These are phyloP conservation scores for Pyrrhia umbra DNA, from an alignment of 2,888 invertebrate genomes.

Conservation along the genomic window DNA sequence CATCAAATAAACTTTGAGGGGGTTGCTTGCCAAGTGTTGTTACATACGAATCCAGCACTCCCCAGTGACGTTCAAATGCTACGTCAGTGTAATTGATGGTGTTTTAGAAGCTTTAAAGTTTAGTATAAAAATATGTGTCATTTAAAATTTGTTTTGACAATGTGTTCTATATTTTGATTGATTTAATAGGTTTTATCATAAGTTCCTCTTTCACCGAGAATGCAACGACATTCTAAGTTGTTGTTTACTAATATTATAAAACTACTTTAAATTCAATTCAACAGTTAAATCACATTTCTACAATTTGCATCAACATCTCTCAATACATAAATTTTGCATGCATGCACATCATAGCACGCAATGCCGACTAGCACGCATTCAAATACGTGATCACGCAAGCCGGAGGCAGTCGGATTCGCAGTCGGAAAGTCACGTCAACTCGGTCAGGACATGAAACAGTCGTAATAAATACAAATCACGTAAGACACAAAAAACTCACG, in stretches of 20 bases:
- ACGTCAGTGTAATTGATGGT: too few species aligned
- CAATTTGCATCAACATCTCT: conserved; percentile 37
- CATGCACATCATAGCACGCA: conserved; percentile 45
- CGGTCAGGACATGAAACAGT: conserved; percentile 42
- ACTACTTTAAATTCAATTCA: conserved; percentile 35
- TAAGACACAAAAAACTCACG: conserved; percentile 68
- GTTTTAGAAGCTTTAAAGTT: too few species aligned
- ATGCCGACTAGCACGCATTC: conserved; percentile 38
- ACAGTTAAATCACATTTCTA: conserved; percentile 34
- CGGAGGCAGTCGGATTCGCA: conserved; percentile 34
- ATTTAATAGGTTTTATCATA: too few species aligned
- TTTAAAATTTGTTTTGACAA: too few species aligned
- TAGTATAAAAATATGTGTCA: too few species aligned
- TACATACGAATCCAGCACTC: background rate
- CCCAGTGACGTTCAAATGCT: background rate
- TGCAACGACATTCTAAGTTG: too few species aligned
- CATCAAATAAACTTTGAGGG: background rate
- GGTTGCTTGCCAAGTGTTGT: background rate
- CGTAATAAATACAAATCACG: conserved; percentile 51
- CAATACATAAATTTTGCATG: conserved; percentile 41
- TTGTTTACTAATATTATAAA: conserved; percentile 38
- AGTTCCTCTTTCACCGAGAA: background rate
- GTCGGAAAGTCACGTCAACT: conserved; percentile 55
- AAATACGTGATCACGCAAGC: conserved; percentile 46
- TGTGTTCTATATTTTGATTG: too few species aligned